A percentile compares a stretch with the other conserved stretches of the same genome.
Evolutionary conservation across 2,797 vertebrate genomes (phyloP).

Genomic region (Simalia tracyae): DNA sequence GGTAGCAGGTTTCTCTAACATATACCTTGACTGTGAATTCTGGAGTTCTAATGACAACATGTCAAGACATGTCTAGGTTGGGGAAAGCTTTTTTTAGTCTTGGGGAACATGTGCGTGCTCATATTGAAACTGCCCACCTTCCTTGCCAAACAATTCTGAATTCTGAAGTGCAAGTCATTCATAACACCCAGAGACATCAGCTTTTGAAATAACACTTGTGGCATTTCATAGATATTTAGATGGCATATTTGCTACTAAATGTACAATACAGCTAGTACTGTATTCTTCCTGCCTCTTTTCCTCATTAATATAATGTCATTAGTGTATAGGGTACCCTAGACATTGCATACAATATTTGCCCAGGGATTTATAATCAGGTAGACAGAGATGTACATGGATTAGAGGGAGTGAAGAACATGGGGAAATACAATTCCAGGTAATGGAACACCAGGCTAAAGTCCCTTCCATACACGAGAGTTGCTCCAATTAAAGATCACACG

Average conservation of each 20-base stretch:
- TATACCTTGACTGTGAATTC: neutral
- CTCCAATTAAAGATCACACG: neutral
- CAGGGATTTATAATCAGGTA: neutral
- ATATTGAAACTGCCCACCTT: neutral
- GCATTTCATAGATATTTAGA: neutral
- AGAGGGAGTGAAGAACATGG: neutral
- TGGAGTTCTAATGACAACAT: neutral
- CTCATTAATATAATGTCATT: neutral
- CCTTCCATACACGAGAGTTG: neutral
- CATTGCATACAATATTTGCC: neutral
- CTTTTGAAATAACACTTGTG: neutral
- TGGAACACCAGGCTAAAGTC: neutral
- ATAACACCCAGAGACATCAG: neutral
- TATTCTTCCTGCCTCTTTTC: neutral
- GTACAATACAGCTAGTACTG: neutral
- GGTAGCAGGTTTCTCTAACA: neutral
- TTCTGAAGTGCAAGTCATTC: neutral
- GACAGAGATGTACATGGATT: neutral
- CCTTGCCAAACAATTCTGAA: neutral
- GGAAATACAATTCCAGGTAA: neutral
- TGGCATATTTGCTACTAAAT: neutral
- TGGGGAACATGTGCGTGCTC: neutral
- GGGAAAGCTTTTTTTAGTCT: slow-evolving; percentile 53
- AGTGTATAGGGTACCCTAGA: neutral
- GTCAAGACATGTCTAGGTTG: neutral